These are phyloP conservation scores for Grapholita molesta DNA, from an alignment of 1,140 invertebrate genomes.

Conservation along the genomic window DNA sequence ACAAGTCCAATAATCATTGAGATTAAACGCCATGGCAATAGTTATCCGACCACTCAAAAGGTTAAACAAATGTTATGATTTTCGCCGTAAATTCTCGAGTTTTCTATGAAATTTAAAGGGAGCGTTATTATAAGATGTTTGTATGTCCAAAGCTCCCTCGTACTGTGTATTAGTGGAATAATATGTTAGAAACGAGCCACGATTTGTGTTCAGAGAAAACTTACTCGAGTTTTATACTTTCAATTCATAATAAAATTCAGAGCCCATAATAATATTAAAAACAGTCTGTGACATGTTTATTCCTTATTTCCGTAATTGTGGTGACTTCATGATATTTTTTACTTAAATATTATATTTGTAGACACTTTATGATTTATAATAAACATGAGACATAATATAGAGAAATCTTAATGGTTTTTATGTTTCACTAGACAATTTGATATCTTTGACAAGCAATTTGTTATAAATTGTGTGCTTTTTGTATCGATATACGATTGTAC, in stretches of 20 bases:
- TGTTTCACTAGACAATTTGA: slow-evolving; percentile 43
- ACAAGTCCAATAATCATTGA: too few relatives aligned
- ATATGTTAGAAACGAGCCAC: slow-evolving; percentile 63
- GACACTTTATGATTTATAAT: slow-evolving; percentile 46
- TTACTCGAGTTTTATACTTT: slow-evolving; percentile 55
- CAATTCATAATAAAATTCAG: slow-evolving; percentile 65
- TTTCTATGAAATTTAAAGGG: slow-evolving; percentile 58
- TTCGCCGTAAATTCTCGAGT: slow-evolving; percentile 31
- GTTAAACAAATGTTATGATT: slow-evolving; percentile 34
- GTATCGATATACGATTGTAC: slow-evolving; percentile 30
- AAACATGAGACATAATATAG: slow-evolving; percentile 63
- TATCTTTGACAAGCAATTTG: slow-evolving; percentile 32
- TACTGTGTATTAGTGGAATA: slow-evolving; percentile 57
- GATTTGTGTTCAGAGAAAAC: slow-evolving; percentile 72
- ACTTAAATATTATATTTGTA: slow-evolving; percentile 50
- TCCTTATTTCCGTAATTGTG: slow-evolving; percentile 60
- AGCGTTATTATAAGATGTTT: slow-evolving; percentile 50
- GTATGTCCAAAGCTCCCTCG: slow-evolving; percentile 52
- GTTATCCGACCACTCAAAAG: neutral
- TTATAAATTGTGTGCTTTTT: slow-evolving; percentile 40
- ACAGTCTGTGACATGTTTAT: slow-evolving; percentile 47
- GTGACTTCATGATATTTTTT: slow-evolving; percentile 63
- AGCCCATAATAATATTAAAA: slow-evolving; percentile 53
- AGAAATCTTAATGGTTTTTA: slow-evolving; percentile 39
- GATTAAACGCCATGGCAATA: too few relatives aligned